These are phyloP conservation scores for Stomatorhinus ivindoensis DNA, from an alignment of 2,113 vertebrate genomes.

Conservation along the genomic window DNA sequence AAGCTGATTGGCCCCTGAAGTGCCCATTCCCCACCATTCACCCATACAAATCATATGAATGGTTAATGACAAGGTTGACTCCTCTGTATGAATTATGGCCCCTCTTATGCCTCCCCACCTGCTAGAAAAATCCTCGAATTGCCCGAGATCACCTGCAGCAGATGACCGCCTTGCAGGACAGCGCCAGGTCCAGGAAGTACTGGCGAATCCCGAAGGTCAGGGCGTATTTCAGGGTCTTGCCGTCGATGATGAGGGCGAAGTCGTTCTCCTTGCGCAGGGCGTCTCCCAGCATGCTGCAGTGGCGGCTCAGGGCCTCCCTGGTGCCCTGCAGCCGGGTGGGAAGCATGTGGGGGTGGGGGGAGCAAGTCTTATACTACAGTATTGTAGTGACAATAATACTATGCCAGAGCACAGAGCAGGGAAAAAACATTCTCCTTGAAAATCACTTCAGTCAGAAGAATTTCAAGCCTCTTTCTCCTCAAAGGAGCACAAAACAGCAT, in stretches of 20 bases:
- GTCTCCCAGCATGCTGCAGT: slow-evolving; percentile 86
- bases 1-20: not conserved
- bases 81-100: not conserved
- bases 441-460: not conserved
- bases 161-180: slow-evolving; percentile 97
- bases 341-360: not conserved
- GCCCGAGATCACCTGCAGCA: slow-evolving; percentile 83
- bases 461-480: not conserved
- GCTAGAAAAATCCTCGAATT: not conserved
- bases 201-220: slow-evolving; percentile 89
- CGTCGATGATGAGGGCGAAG: slow-evolving; percentile 94
- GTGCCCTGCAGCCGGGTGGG: slow-evolving; percentile 63
- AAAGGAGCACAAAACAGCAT: not conserved
- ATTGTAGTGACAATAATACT: not conserved
- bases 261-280: slow-evolving; percentile 91
- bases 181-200: slow-evolving; percentile 90
- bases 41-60: not conserved
- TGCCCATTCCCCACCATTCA: not conserved
- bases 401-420: too few species aligned
- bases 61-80: not conserved
- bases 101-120: not conserved
- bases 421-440: not conserved
- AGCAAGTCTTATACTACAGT: not conserved
- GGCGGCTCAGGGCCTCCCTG: slow-evolving; percentile 80
- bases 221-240: slow-evolving; percentile 96